phyloP scores from a whole-genome alignment of 2,113 vertebrate species.

The Centropristis striata region DNA sequence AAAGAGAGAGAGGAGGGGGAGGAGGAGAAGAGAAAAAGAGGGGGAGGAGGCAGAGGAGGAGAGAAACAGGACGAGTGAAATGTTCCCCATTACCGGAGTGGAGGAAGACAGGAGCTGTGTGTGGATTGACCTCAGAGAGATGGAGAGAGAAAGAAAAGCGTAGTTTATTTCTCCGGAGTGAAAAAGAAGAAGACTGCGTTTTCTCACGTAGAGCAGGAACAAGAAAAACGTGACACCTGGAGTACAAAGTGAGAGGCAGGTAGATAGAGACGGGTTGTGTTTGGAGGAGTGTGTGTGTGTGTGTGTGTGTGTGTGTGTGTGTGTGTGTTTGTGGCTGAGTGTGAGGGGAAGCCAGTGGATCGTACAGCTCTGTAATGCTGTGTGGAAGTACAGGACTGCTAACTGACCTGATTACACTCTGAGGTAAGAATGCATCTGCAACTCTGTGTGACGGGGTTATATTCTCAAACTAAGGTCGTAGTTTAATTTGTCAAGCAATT shows the following conservation, averaged over 20 bases:
- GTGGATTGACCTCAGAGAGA: slow-evolving; percentile 63
- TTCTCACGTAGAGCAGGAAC: slow-evolving; percentile 30
- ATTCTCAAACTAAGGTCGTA: background rate
- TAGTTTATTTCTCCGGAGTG: slow-evolving; percentile 23
- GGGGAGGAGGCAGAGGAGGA: slow-evolving; percentile 77
- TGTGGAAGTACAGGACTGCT: slow-evolving; percentile 66
- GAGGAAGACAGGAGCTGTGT: slow-evolving; percentile 72
- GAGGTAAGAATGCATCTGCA: slow-evolving; percentile 69
- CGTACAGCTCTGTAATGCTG: slow-evolving; percentile 68
- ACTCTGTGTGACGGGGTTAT: background rate
- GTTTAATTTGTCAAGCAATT: background rate
- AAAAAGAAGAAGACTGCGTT: slow-evolving; percentile 28
- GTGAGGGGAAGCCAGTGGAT: slow-evolving; percentile 53
- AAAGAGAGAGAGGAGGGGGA: slow-evolving; percentile 27
- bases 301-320: slow-evolving; percentile 15
- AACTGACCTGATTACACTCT: slow-evolving; percentile 69
- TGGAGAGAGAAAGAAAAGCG: slow-evolving; percentile 26
- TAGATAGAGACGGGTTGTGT: slow-evolving; percentile 34
- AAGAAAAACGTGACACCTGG: slow-evolving; percentile 56
- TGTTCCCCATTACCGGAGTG: slow-evolving; percentile 68
- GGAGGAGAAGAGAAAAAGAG: slow-evolving; percentile 58
- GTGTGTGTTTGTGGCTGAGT: slow-evolving; percentile 38
- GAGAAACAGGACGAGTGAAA: slow-evolving; percentile 73
- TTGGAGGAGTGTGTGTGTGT: slow-evolving; percentile 10
- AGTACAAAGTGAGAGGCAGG: slow-evolving; percentile 59